Conservation (phyloP, 1,140 invertebrate species). For the Teleogryllus occipitalis region DNA sequence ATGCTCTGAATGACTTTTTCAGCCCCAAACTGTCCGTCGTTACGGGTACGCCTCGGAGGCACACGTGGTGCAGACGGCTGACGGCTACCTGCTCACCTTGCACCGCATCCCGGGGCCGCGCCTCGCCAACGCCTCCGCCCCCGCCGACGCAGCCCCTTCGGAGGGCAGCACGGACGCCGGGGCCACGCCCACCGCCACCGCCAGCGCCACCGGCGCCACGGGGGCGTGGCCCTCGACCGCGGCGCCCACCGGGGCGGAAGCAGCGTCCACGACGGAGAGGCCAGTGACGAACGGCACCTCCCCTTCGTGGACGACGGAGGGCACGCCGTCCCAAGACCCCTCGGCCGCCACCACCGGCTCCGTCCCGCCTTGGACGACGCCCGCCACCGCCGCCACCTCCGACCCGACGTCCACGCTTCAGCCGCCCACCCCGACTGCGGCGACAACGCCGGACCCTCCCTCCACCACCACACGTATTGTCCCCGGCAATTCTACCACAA, state of each 20-base stretch:
- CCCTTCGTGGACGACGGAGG: too few relatives aligned
- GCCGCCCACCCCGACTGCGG: too few relatives aligned
- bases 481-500: too few relatives aligned
- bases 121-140: background rate
- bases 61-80: conserved; percentile 54
- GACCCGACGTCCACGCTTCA: background rate
- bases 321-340: too few relatives aligned
- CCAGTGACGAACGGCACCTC: background rate
- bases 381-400: background rate
- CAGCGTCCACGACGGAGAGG: background rate
- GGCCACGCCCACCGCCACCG: conserved; percentile 28
- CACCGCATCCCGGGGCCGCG: conserved; percentile 54
- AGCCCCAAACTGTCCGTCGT: conserved; percentile 50
- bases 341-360: background rate
- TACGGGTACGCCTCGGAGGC: conserved; percentile 60
- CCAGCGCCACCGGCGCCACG: too few relatives aligned
- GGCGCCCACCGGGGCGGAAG: background rate
- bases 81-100: conserved; percentile 62
- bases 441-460: background rate
- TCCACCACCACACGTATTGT: background rate
- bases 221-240: too few relatives aligned
- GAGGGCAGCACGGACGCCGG: too few relatives aligned
- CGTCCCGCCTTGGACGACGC: too few relatives aligned
- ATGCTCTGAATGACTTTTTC: conserved; percentile 15
- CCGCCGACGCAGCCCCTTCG: too few relatives aligned